Conservation (phyloP, 2,888 invertebrate genomes). For the Erynnis tages region DNA sequence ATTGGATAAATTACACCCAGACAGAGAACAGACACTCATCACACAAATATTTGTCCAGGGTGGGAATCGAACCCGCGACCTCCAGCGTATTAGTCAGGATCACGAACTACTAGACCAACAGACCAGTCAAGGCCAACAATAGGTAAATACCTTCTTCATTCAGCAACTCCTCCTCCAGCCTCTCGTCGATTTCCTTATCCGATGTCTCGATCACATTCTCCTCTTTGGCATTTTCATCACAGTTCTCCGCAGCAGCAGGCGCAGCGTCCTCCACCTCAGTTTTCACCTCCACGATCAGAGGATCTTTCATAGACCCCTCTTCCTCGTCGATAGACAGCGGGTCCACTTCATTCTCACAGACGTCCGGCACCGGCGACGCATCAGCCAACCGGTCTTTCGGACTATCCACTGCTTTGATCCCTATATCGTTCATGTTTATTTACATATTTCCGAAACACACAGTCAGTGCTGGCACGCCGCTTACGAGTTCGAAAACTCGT, state of each 20-base stretch:
- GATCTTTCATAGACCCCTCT: conserved; percentile 45
- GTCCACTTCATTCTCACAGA: conserved; percentile 62
- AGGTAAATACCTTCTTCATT: conserved; percentile 35
- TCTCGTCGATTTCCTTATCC: conserved; percentile 43
- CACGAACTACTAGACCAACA: too few species aligned
- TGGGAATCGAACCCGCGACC: too few species aligned
- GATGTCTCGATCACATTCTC: conserved; percentile 52
- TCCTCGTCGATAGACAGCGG: conserved; percentile 64
- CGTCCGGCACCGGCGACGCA: conserved; percentile 52
- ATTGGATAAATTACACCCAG: not conserved
- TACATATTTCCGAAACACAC: conserved; percentile 75
- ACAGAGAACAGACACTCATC: too few species aligned
- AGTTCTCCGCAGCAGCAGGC: conserved; percentile 58
- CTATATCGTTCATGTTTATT: conserved; percentile 81
- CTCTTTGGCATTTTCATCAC: conserved; percentile 80
- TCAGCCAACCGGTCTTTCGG: conserved; percentile 58
- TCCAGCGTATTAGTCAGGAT: too few species aligned
- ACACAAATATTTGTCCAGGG: too few species aligned
- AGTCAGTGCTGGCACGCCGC: conserved; percentile 71
- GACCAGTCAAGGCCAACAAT: too few species aligned
- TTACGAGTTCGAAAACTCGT: conserved; percentile 65
- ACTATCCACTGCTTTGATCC: conserved; percentile 72
- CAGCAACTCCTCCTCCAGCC: conserved; percentile 32
- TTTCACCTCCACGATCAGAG: conserved; percentile 34
- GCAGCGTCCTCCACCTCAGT: conserved; percentile 43